Evolutionary conservation across 2,888 invertebrate genomes (phyloP).

Genomic region (Chrysolina americana): DNA sequence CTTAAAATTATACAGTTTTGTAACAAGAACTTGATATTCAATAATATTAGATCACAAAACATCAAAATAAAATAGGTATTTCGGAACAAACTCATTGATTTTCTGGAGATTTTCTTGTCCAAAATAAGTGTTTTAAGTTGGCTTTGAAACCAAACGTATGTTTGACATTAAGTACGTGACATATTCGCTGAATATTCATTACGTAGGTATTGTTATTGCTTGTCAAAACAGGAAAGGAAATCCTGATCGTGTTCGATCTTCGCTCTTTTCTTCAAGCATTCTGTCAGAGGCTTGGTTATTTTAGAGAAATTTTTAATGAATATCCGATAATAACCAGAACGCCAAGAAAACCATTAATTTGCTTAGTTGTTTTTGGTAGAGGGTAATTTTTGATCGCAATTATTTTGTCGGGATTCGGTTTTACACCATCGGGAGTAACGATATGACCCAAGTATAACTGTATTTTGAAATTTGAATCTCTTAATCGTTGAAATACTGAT

Average conservation of each 20-base stretch:
- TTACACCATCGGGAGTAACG: neutral
- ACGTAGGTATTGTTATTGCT: constrained; percentile 48
- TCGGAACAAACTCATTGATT: too few species aligned
- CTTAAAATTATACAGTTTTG: too few species aligned
- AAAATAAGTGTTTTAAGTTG: too few species aligned
- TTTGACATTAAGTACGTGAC: too few species aligned
- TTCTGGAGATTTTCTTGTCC: too few species aligned
- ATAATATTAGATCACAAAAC: too few species aligned
- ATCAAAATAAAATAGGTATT: too few species aligned
- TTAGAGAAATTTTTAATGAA: constrained; percentile 5
- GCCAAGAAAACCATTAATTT: constrained; percentile 44
- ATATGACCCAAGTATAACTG: constrained; percentile 7
- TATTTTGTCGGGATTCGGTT: neutral
- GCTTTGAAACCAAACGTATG: constrained; percentile 48
- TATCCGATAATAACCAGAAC: neutral
- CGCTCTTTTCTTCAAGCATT: neutral
- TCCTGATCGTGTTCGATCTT: constrained; percentile 21
- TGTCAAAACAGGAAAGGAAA: constrained; percentile 35
- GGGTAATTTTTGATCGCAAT: neutral
- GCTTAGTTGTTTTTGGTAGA: too few species aligned
- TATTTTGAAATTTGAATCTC: constrained; percentile 1
- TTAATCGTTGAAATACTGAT: constrained; percentile 1
- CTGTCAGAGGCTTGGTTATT: too few species aligned
- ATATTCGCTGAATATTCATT: too few species aligned
- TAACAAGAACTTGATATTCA: too few species aligned